These are phyloP conservation scores for Drosophila histrio DNA, from an alignment of 2,888 invertebrate species.

Conservation along the genomic window DNA sequence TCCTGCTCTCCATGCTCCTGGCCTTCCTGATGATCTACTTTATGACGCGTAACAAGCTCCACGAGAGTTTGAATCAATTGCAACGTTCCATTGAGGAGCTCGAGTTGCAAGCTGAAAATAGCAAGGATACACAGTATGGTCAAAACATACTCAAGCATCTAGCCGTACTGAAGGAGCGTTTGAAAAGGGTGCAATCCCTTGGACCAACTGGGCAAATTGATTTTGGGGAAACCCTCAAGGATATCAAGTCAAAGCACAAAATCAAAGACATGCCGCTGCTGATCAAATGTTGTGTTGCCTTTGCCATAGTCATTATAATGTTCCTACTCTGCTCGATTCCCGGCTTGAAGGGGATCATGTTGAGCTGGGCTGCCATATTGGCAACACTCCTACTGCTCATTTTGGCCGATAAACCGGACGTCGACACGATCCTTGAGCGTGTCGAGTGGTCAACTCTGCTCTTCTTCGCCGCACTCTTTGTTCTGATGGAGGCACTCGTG, in stretches of 20 bases:
- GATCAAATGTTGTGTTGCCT: conserved; percentile 4
- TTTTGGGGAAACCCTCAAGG: neutral
- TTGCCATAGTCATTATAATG: neutral
- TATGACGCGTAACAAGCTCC: neutral
- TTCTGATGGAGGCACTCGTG: conserved; percentile 5
- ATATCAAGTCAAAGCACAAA: neutral
- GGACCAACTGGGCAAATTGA: too few species aligned
- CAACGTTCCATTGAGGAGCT: neutral
- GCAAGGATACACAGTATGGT: neutral
- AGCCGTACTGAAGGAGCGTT: neutral
- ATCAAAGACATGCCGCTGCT: neutral
- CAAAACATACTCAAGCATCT: neutral
- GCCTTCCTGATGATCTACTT: conserved; percentile 4
- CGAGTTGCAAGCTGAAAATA: neutral
- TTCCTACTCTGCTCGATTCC: neutral
- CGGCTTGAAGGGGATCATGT: neutral
- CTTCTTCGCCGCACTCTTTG: conserved; percentile 5
- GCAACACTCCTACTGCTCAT: neutral
- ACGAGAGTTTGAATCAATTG: neutral
- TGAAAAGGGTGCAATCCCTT: neutral
- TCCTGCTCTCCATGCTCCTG: neutral
- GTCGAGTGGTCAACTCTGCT: conserved; percentile 14
- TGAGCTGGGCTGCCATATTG: neutral
- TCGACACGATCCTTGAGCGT: neutral
- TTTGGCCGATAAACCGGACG: neutral